phyloP scores from a whole-genome alignment of 2,113 vertebrate species.

The Pao palembangensis region DNA sequence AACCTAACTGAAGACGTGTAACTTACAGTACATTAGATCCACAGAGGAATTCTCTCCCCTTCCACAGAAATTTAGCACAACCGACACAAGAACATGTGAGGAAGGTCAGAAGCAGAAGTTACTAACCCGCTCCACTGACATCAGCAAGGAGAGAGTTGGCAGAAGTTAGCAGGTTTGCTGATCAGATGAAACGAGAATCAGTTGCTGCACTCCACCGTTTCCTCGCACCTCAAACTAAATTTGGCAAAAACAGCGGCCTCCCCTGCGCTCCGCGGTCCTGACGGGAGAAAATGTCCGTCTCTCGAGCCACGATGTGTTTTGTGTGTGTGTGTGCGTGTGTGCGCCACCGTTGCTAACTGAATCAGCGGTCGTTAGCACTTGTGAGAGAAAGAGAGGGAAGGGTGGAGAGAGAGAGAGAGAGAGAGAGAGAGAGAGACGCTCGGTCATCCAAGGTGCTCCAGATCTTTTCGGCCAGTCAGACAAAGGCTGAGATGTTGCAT shows the following conservation, averaged over 20 bases:
- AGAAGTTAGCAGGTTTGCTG: conserved; percentile 10
- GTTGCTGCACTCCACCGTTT: conserved; percentile 3
- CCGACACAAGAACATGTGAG: neutral
- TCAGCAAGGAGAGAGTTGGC: neutral
- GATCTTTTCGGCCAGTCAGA: neutral
- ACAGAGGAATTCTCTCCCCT: neutral
- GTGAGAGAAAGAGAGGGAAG: conserved; percentile 19
- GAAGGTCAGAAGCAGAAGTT: conserved; percentile 4
- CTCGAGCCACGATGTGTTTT: conserved; percentile 14
- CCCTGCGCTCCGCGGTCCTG: conserved; percentile 17
- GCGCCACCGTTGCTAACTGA: conserved; percentile 38
- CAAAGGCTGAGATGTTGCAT: no score
- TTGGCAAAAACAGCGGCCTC: conserved; percentile 18
- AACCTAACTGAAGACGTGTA: conserved; percentile 3
- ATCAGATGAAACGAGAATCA: conserved; percentile 12
- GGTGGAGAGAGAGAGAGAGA: conserved; percentile 1
- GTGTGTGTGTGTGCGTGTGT: conserved; percentile 8
- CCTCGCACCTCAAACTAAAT: conserved; percentile 1
- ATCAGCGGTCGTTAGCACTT: conserved; percentile 53
- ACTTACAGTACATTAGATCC: neutral
- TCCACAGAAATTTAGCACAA: neutral
- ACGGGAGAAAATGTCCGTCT: conserved; percentile 15
- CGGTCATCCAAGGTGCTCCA: neutral
- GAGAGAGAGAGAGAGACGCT: neutral
- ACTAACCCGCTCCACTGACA: conserved; percentile 65